A percentile compares a stretch with the other conserved stretches of the same genome.
phyloP scores from a whole-genome alignment of 2,797 vertebrate species.

The Cygnus olor region DNA sequence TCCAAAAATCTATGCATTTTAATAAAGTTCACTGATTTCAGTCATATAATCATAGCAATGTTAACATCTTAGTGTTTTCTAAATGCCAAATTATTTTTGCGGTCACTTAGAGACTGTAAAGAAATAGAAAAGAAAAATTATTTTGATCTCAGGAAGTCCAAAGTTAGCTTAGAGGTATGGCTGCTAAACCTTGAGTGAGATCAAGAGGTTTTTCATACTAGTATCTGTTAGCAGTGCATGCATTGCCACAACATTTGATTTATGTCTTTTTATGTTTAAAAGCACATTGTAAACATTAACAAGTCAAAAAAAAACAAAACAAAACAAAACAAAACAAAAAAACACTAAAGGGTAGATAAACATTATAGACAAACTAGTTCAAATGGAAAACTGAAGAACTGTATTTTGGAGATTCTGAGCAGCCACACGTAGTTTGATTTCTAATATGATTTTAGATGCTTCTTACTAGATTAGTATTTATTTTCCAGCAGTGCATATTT shows the following conservation, averaged over 20 bases:
- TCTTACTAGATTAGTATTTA: background rate
- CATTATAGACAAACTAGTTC: background rate
- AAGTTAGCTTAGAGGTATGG: background rate
- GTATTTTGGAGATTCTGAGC: background rate
- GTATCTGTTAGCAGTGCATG: background rate
- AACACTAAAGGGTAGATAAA: background rate
- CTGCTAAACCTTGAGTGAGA: background rate
- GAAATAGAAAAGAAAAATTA: constrained; percentile 23
- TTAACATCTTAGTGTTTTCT: constrained; percentile 25
- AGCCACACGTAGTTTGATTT: background rate
- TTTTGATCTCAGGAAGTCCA: background rate
- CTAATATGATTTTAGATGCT: background rate
- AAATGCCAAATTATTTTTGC: constrained; percentile 36
- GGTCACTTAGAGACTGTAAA: background rate
- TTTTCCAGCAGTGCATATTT: background rate
- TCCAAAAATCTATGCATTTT: constrained; percentile 31
- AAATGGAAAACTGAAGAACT: background rate
- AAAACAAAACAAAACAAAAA: too few species aligned
- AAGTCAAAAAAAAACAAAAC: background rate
- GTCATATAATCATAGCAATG: background rate
- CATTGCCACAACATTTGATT: background rate
- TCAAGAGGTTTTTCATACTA: background rate
- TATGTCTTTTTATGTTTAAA: background rate
- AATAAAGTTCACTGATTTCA: constrained; percentile 29
- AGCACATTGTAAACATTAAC: background rate